Conservation (phyloP, 2,888 invertebrate species). For the Aphelenchoides bicaudatus region DNA sequence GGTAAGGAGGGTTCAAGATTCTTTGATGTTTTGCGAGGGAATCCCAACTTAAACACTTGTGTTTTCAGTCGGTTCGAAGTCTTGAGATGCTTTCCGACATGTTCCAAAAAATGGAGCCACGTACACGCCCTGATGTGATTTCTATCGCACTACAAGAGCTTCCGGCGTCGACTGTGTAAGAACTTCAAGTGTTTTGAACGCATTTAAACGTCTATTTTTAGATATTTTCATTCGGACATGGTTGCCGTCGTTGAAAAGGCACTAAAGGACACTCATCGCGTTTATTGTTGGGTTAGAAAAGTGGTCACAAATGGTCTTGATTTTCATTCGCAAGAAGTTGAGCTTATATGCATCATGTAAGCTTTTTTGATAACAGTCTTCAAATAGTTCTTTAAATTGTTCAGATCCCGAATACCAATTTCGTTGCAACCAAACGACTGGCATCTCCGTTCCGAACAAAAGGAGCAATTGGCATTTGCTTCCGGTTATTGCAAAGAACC, state of each 20-base stretch:
- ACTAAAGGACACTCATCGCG: slow-evolving; percentile 38
- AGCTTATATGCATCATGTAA: slow-evolving; percentile 50
- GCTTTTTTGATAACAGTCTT: slow-evolving; percentile 13
- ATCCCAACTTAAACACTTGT: too few relatives aligned
- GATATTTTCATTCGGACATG: slow-evolving; percentile 51
- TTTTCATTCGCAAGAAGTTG: slow-evolving; percentile 47
- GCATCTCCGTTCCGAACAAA: slow-evolving; percentile 69
- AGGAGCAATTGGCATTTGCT: slow-evolving; percentile 87
- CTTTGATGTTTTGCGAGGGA: too few relatives aligned
- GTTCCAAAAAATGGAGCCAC: slow-evolving; percentile 22
- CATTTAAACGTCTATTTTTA: slow-evolving; percentile 25
- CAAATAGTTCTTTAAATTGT: too few relatives aligned
- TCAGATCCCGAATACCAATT: slow-evolving; percentile 44
- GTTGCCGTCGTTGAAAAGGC: slow-evolving; percentile 39
- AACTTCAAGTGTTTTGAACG: slow-evolving; percentile 5
- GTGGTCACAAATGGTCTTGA: slow-evolving; percentile 56
- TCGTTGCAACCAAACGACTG: slow-evolving; percentile 43
- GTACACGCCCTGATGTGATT: slow-evolving; percentile 44
- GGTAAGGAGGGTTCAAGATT: slow-evolving; percentile 21
- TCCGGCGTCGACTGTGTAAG: slow-evolving; percentile 48
- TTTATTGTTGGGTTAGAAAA: slow-evolving; percentile 50
- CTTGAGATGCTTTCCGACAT: slow-evolving; percentile 29
- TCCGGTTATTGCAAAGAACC: slow-evolving; percentile 88
- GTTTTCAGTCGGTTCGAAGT: slow-evolving; percentile 22
- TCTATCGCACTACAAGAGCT: slow-evolving; percentile 54